Evolutionary conservation across 2,113 vertebrate species (phyloP).

Genomic region (Tetrao urogallus): DNA sequence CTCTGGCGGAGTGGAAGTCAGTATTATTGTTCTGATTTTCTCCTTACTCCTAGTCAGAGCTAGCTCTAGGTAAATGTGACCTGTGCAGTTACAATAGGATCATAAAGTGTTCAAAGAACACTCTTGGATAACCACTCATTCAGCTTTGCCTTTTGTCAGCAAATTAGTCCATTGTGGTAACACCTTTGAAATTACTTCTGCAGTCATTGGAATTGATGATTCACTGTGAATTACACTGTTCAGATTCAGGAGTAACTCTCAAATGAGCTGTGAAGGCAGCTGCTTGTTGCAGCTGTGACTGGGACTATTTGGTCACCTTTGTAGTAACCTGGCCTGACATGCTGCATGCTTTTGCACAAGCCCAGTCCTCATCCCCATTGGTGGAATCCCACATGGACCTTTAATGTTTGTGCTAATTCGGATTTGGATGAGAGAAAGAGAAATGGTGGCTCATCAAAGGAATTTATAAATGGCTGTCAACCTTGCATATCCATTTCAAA

Average conservation of each 20-base stretch:
- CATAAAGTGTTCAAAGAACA: background rate
- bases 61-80: background rate
- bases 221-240: background rate
- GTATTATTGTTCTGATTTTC: background rate
- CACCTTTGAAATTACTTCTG: background rate
- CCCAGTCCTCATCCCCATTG: background rate
- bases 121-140: background rate
- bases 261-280: background rate
- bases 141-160: background rate
- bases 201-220: too few species aligned
- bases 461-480: background rate
- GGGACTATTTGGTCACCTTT: background rate
- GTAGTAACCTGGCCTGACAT: background rate
- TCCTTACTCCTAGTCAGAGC: background rate
- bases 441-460: background rate
- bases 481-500: background rate
- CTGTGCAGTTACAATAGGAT: background rate
- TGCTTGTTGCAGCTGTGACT: background rate
- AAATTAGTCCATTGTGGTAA: background rate
- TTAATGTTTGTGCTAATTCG: background rate
- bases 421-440: background rate
- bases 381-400: background rate
- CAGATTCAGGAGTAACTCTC: background rate
- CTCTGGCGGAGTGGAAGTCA: background rate
- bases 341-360: background rate